Conservation (phyloP, 2,797 vertebrate genomes). For the Brachyalestes nurse region DNA sequence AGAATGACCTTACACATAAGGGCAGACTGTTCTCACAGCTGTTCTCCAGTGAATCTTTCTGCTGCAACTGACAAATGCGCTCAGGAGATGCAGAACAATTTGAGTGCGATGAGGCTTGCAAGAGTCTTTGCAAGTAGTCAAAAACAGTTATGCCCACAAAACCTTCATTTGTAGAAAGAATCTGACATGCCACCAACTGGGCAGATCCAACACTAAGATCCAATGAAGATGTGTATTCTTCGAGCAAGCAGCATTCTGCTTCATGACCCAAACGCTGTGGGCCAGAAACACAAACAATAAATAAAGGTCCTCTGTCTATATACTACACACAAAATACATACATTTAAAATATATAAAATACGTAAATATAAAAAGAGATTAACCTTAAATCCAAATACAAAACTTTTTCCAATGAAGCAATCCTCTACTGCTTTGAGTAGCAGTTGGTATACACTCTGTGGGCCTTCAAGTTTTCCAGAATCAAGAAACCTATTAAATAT, state of each 20-base stretch:
- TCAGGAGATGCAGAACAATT: slow-evolving; percentile 6
- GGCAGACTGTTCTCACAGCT: slow-evolving; percentile 56
- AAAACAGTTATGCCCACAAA: slow-evolving; percentile 50
- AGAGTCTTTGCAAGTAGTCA: slow-evolving; percentile 54
- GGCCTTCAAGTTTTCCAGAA: slow-evolving; percentile 63
- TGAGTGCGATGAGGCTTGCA: slow-evolving; percentile 26
- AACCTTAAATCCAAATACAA: slow-evolving; percentile 93
- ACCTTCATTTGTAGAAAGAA: slow-evolving; percentile 49
- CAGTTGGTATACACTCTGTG: slow-evolving; percentile 63
- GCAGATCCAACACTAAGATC: slow-evolving; percentile 12
- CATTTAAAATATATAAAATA: not conserved
- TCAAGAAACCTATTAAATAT: slow-evolving; percentile 69
- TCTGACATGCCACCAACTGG: slow-evolving; percentile 52
- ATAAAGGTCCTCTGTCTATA: not conserved
- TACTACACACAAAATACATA: not conserved
- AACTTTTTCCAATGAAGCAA: slow-evolving; percentile 89
- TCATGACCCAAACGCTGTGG: slow-evolving; percentile 40
- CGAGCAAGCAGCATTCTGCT: slow-evolving; percentile 18
- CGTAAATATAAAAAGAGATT: not conserved
- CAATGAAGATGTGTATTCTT: not conserved
- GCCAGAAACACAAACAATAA: slow-evolving; percentile 15
- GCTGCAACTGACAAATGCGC: slow-evolving; percentile 18
- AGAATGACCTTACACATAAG: slow-evolving; percentile 37
- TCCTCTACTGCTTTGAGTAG: slow-evolving; percentile 85
- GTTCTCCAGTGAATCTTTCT: slow-evolving; percentile 24